Evolutionary conservation across 2,888 invertebrate genomes (phyloP), one percentile per base, ranked within the genome.

Genomic region (Andrena haemorrhoa): DNA sequence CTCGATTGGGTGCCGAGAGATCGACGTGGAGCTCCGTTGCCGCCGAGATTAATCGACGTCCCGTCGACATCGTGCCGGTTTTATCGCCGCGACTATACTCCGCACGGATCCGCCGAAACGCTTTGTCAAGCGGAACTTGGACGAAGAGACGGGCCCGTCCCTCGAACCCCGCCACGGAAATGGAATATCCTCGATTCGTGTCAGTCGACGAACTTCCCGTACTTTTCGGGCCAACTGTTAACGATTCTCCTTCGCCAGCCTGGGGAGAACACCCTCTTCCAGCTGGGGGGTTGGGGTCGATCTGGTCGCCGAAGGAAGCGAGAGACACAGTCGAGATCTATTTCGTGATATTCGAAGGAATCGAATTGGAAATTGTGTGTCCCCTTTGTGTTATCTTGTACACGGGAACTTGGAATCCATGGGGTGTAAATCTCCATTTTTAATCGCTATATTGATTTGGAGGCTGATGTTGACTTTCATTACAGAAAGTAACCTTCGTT

Each of bases 91-190:
- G 49, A 68, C 80, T 83, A 69, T 78, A 77, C 72, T 60, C 31
- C 76, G 83, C 61, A 20, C 71, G 65, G 76, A 86, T 83, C 86
- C 80, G 80, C 75, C 83, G 83, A 75, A 80, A 75, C 83, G 75
- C 86, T 86, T 86, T 86, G 86, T 86, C 86, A 85, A 77, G 75
- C 69, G 72, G 85, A 85, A 86, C 79, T 86, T 86, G 74, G 83
- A 70, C 83, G 35, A 23, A 76, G 76, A 68, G 64, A 66, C 58
- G 69, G 41, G 63, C 56, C 60, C 79, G 60, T 73, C 79, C 83
- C 83, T 65, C 74, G 41, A 51, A 74, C 74, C 60, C 72, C 49
- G 35, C 53, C 23, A 35, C 85, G 85, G 86, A 86, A 85, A 86
- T 86, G 83, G 86, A 86, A 86, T 86, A 86, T 85, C 85, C 77